Conservation (phyloP, 53 echinoderm and acorn worm genomes). For the Apostichopus leukothele region DNA sequence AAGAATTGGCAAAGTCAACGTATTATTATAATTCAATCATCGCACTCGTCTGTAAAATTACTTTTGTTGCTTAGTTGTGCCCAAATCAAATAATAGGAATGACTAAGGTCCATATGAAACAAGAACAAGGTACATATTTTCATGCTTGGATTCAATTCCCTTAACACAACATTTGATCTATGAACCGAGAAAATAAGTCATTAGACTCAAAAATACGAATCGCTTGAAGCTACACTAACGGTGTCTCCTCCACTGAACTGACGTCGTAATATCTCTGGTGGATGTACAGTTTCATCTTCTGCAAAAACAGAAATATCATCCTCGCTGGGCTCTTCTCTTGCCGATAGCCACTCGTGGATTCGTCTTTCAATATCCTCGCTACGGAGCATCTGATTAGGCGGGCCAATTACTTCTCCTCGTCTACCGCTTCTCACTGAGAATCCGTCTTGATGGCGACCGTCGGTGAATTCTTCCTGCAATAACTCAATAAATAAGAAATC, state of each 20-base stretch:
- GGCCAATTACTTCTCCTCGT: conserved; percentile 41
- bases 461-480: conserved; percentile 89
- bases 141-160: too few relatives aligned
- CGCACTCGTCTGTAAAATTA: too few relatives aligned
- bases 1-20: too few relatives aligned
- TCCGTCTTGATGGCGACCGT: conserved; percentile 35
- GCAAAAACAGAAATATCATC: conserved; percentile 26
- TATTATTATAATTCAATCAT: too few relatives aligned
- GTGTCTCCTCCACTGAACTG: conserved; percentile 20
- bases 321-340: conserved; percentile 48
- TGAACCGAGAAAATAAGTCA: background rate
- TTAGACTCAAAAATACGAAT: conserved; percentile 32
- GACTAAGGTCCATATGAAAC: too few relatives aligned
- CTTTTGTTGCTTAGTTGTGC: too few relatives aligned
- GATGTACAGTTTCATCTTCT: background rate
- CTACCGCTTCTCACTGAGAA: conserved; percentile 34
- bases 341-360: conserved; percentile 86
- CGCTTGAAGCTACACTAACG: conserved; percentile 14
- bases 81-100: too few relatives aligned
- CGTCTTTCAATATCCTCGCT: conserved; percentile 91
- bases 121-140: too few relatives aligned
- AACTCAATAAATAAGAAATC: conserved; percentile 88
- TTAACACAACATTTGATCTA: too few relatives aligned
- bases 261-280: background rate
- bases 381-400: conserved; percentile 76